Percentiles rank a stretch among this genome's conserved stretches.
phyloP scores from a whole-genome alignment of 2,888 invertebrate species.

The Sussaba pulchella region DNA sequence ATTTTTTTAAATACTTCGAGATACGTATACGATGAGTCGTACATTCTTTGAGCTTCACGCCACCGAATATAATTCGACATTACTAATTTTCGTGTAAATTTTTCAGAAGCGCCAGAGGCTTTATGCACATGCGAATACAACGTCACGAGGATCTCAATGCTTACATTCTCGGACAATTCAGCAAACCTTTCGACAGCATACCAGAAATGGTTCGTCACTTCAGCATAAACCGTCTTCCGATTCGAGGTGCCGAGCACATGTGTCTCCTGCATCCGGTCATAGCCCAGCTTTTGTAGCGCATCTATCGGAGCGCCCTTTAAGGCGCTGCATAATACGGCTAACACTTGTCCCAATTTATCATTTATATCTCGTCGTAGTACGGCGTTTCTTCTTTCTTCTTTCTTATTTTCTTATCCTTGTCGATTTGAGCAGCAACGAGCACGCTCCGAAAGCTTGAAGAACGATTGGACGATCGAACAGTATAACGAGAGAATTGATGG shows the following conservation, averaged over 20 bases:
- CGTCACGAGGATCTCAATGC: constrained; percentile 90
- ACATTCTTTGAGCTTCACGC: constrained; percentile 23
- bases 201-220: constrained; percentile 98
- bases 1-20: no score
- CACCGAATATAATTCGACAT: constrained; percentile 2
- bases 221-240: constrained; percentile 96
- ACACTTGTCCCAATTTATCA: constrained; percentile 17
- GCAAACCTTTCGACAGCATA: constrained; percentile 95
- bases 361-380: constrained; percentile 36
- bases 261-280: constrained; percentile 96
- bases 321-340: constrained; percentile 70
- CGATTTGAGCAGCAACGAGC: constrained; percentile 12
- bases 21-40: no score
- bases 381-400: no score
- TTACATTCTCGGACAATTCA: constrained; percentile 96
- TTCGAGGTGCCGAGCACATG: constrained; percentile 98
- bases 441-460: constrained; percentile 2
- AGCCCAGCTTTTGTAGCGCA: constrained; percentile 90
- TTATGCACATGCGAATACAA: constrained; percentile 98
- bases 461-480: constrained; percentile 10
- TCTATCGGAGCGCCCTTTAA: constrained; percentile 81
- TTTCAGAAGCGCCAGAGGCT: constrained; percentile 95
- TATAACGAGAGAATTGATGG: constrained; percentile 36
- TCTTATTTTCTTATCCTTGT: constrained; percentile 31
- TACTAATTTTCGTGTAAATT: background rate